These are phyloP conservation scores for Papilio elwesi DNA, from an alignment of 2,888 invertebrate genomes.

Conservation along the genomic window DNA sequence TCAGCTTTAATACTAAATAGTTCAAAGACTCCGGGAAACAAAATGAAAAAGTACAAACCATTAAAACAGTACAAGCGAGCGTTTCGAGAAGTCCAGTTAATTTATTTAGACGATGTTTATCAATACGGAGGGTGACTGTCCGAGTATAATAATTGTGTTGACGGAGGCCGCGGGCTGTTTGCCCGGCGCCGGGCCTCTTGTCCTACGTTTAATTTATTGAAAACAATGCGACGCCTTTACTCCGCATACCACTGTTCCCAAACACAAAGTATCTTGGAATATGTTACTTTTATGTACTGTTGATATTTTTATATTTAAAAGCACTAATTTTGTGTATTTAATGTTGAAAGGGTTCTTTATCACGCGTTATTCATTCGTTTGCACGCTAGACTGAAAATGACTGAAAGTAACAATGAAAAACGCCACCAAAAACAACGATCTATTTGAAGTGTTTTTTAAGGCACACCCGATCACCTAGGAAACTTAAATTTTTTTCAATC, in stretches of 20 bases:
- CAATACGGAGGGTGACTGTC: constrained; percentile 77
- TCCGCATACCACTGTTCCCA: constrained; percentile 40
- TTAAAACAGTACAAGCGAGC: constrained; percentile 53
- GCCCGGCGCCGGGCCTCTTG: constrained; percentile 66
- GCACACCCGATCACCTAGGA: too few relatives aligned
- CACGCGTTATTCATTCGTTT: too few relatives aligned
- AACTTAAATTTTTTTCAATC: too few relatives aligned
- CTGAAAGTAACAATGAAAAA: too few relatives aligned
- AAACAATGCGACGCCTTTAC: constrained; percentile 70
- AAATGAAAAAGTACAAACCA: constrained; percentile 1
- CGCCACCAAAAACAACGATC: too few relatives aligned
- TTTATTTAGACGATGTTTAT: constrained; percentile 82
- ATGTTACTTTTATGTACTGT: not conserved
- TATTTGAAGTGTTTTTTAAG: too few relatives aligned
- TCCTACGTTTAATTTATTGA: constrained; percentile 81
- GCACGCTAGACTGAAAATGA: too few relatives aligned
- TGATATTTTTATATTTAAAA: not conserved
- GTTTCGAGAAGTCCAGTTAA: constrained; percentile 67
- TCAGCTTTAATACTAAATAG: not conserved
- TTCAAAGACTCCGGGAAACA: constrained; percentile 3
- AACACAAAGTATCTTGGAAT: constrained; percentile 15
- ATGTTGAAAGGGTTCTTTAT: too few relatives aligned
- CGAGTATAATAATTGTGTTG: constrained; percentile 84
- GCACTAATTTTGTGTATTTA: too few relatives aligned
- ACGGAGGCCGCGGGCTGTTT: constrained; percentile 77